Percentiles rank a stretch among this genome's conserved stretches.
Evolutionary conservation across 35 echinoderm and acorn worm genomes (phyloP).

Genomic region (Hemicentrotus pulcherrimus): DNA sequence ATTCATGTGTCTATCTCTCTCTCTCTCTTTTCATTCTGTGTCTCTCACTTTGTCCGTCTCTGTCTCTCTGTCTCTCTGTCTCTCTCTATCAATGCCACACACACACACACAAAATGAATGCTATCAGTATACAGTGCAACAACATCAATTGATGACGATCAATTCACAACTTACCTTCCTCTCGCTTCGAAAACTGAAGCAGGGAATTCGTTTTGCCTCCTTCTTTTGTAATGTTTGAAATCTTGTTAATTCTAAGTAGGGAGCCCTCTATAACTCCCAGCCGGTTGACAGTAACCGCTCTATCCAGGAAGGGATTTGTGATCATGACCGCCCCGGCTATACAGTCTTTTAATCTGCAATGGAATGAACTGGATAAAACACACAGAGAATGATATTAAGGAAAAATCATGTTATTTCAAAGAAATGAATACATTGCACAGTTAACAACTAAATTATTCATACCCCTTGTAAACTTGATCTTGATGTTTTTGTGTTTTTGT

Average conservation of each 20-base stretch:
- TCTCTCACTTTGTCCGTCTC: no score
- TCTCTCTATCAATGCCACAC: no score
- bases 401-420: no score
- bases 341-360: slow-evolving; percentile 40
- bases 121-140: no score
- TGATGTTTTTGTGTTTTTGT: no score
- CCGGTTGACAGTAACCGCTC: not conserved
- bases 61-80: no score
- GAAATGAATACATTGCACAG: no score
- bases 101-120: no score
- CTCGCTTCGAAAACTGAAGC: not conserved
- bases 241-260: not conserved
- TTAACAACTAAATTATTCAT: no score
- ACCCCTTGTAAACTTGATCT: no score
- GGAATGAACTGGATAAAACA: slow-evolving; percentile 17
- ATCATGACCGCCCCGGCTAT: not conserved
- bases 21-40: no score
- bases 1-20: no score
- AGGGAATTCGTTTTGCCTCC: not conserved
- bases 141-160: not conserved
- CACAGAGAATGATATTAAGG: not conserved
- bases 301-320: not conserved
- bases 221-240: slow-evolving; percentile 29
- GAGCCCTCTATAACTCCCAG: not conserved
- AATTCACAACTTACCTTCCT: not conserved